These are phyloP conservation scores for Melikaiella ostensackeni DNA, from an alignment of 2,888 invertebrate genomes.

Conservation along the genomic window DNA sequence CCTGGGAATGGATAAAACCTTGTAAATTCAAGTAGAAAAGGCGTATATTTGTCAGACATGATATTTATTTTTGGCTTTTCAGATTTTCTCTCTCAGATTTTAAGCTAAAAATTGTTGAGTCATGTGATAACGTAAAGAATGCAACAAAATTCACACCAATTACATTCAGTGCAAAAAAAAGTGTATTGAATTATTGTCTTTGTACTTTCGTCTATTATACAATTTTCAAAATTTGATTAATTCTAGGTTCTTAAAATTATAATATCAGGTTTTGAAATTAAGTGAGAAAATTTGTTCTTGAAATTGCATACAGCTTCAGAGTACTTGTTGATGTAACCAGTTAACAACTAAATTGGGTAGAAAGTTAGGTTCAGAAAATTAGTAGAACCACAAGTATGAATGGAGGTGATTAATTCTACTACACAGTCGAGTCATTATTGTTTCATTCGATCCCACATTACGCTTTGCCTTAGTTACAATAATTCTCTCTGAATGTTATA, in stretches of 20 bases:
- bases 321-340: constrained; percentile 15
- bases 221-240: not conserved
- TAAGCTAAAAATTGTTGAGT: too few relatives aligned
- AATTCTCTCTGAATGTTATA: not conserved
- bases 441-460: not conserved
- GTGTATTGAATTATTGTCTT: not conserved
- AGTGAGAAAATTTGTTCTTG: not conserved
- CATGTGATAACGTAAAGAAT: too few relatives aligned
- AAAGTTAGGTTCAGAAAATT: constrained; percentile 31
- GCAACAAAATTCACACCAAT: too few relatives aligned
- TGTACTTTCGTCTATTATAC: not conserved
- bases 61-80: too few relatives aligned
- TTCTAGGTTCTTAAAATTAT: not conserved
- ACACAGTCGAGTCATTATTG: not conserved
- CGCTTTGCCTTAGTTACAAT: not conserved
- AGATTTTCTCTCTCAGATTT: too few relatives aligned
- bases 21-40: too few relatives aligned
- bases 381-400: constrained; percentile 2
- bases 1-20: too few relatives aligned
- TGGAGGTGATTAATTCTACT: not conserved
- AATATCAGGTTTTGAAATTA: not conserved
- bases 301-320: not conserved
- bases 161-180: too few relatives aligned
- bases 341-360: not conserved
- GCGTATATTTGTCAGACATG: too few relatives aligned